phyloP scores from a whole-genome alignment of 2,113 vertebrate species.

The Tursiops truncatus region DNA sequence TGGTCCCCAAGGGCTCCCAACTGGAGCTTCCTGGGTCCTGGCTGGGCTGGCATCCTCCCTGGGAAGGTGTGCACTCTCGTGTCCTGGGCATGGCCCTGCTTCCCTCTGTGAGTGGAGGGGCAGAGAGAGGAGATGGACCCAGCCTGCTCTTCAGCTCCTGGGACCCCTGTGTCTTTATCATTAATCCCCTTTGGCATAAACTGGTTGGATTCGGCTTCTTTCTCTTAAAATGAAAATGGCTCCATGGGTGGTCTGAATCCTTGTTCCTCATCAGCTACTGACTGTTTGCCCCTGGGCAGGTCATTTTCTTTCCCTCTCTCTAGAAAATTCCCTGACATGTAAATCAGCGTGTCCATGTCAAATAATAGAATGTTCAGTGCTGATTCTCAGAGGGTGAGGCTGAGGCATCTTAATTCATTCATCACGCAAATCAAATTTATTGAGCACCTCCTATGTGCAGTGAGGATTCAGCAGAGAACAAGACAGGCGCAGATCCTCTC shows the following conservation, averaged over 20 bases:
- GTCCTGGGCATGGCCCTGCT: background rate
- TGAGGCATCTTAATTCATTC: background rate
- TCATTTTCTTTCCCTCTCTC: background rate
- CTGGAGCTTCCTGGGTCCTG: background rate
- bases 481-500: accelerated
- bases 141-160: background rate
- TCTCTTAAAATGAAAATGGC: background rate
- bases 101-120: background rate
- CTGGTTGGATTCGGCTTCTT: background rate
- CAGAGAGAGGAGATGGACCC: background rate
- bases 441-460: background rate
- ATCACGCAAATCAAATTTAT: background rate
- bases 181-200: no score
- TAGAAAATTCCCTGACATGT: background rate
- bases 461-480: background rate
- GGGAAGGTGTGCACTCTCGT: background rate
- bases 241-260: background rate
- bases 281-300: background rate
- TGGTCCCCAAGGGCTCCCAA: accelerated
- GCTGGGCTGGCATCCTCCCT: background rate
- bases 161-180: background rate
- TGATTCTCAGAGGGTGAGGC: background rate
- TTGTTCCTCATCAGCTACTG: background rate
- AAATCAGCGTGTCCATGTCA: accelerated
- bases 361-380: background rate